Conservation (phyloP, 2,888 invertebrate species). For the Prosapia bicincta region DNA sequence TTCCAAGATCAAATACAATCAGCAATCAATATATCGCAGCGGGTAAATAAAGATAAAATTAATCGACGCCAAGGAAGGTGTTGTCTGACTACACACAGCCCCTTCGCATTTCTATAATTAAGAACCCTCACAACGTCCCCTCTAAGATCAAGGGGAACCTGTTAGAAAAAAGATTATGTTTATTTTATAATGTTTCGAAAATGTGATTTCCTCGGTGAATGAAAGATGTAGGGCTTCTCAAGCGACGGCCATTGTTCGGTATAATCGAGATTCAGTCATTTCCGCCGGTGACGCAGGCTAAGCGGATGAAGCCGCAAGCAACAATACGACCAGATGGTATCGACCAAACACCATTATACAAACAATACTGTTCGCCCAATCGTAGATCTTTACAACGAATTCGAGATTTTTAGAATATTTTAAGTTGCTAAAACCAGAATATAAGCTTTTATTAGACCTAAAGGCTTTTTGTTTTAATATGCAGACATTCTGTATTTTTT, state of each 20-base stretch:
- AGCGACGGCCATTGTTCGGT: constrained; percentile 14
- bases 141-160: neutral
- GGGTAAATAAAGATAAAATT: no score
- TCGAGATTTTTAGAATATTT: no score
- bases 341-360: neutral
- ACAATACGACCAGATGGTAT: neutral
- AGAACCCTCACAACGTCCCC: neutral
- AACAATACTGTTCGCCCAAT: neutral
- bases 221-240: constrained; percentile 22
- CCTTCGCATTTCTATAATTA: neutral
- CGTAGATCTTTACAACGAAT: no score
- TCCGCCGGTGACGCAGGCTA: neutral
- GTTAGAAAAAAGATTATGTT: constrained; percentile 11
- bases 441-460: no score
- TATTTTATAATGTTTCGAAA: constrained; percentile 23
- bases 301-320: neutral
- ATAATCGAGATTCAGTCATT: constrained; percentile 22
- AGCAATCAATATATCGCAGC: no score
- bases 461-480: no score
- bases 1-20: no score
- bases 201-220: constrained; percentile 19
- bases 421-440: no score
- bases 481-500: no score
- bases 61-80: no score
- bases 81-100: neutral